Evolutionary conservation across 2,113 vertebrate species (phyloP).

Genomic region (Phylloscopus trochilus): DNA sequence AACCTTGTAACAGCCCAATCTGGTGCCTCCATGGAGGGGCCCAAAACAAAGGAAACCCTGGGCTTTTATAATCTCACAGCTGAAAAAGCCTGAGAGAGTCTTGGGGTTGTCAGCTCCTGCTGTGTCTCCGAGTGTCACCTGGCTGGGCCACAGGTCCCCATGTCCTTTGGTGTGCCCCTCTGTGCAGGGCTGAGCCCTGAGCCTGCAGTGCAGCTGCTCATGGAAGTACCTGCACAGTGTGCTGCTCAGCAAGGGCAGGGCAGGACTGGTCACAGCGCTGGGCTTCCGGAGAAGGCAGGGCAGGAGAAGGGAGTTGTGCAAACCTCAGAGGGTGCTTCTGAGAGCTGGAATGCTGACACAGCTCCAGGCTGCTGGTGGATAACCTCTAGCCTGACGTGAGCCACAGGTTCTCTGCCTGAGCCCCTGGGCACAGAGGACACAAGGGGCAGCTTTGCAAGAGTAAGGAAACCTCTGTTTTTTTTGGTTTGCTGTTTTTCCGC

Average conservation of each 20-base stretch:
- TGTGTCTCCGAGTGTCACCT: neutral
- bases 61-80: neutral
- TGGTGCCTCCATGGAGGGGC: accelerated
- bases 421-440: neutral
- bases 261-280: neutral
- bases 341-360: neutral
- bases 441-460: neutral
- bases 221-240: neutral
- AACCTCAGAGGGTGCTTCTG: neutral
- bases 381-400: neutral
- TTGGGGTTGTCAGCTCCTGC: neutral
- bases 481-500: neutral
- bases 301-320: neutral
- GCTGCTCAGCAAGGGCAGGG: neutral
- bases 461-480: neutral
- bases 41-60: neutral
- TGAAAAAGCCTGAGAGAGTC: neutral
- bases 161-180: neutral
- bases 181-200: neutral
- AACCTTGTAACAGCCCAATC: neutral
- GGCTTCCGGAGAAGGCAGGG: neutral
- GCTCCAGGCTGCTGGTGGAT: neutral
- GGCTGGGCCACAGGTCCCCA: neutral
- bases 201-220: neutral
- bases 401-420: neutral